Conservation (phyloP, 1,140 invertebrate species). For the Nixonia krombeini region DNA sequence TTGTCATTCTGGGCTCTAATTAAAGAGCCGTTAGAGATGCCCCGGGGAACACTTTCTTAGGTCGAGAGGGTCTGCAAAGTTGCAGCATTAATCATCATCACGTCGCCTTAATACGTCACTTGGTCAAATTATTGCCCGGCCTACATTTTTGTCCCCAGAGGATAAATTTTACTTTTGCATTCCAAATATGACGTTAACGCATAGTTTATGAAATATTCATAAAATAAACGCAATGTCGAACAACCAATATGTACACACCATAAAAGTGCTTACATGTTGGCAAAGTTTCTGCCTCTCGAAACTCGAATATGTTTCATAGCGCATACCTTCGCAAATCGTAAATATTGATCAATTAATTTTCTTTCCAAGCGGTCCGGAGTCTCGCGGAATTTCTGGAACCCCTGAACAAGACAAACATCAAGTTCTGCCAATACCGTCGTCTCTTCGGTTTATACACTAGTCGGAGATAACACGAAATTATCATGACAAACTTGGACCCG, state of each 20-base stretch:
- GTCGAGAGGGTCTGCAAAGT: conserved; percentile 22
- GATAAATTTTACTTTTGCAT: conserved; percentile 31
- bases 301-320: no score
- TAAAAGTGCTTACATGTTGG: no score
- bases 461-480: neutral
- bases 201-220: no score
- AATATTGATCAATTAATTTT: neutral
- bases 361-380: neutral
- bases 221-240: no score
- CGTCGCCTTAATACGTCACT: conserved; percentile 42
- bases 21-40: conserved; percentile 26
- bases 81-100: conserved; percentile 45
- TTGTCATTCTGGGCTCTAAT: conserved; percentile 34
- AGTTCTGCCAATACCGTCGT: neutral
- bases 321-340: neutral
- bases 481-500: neutral
- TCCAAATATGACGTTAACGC: no score
- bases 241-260: no score
- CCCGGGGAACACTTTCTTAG: conserved; percentile 23
- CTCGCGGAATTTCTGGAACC: neutral
- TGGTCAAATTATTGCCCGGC: conserved; percentile 35
- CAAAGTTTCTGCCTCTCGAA: no score
- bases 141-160: conserved; percentile 32
- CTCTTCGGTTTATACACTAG: neutral
- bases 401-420: neutral